Percentiles rank a stretch among this genome's conserved stretches.
Conservation (phyloP, 2,113 vertebrate species). For the Entomyzon cyanotis region DNA sequence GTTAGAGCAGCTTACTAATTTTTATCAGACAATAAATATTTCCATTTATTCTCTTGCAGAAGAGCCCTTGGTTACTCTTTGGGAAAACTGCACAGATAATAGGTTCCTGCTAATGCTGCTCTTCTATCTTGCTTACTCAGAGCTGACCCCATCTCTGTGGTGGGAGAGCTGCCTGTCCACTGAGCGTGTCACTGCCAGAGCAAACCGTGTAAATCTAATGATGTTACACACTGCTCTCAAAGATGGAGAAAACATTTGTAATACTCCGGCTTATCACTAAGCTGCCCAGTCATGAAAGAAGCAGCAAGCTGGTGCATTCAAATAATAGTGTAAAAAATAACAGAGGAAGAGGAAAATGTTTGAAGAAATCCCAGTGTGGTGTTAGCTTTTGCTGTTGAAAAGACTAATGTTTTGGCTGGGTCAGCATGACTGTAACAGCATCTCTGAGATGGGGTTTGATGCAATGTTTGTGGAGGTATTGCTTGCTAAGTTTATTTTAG, state of each 20-base stretch:
- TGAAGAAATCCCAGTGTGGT: neutral
- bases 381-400: neutral
- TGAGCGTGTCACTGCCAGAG: conserved; percentile 5
- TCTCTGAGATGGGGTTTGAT: neutral
- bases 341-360: neutral
- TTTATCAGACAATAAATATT: conserved; percentile 35
- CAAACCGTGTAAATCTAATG: conserved; percentile 21
- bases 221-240: conserved; percentile 17
- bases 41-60: neutral
- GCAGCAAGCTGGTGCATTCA: neutral
- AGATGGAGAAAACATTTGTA: conserved; percentile 32
- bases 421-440: neutral
- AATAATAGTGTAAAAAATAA: neutral
- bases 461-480: neutral
- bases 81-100: conserved; percentile 46
- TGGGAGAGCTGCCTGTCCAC: neutral
- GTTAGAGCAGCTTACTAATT: conserved; percentile 15
- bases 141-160: neutral
- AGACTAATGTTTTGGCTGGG: neutral
- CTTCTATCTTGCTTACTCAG: conserved; percentile 50
- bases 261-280: conserved; percentile 41
- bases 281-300: conserved; percentile 17
- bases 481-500: neutral
- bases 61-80: conserved; percentile 26
- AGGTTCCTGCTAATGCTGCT: conserved; percentile 19